phyloP scores from a whole-genome alignment of 2,888 invertebrate genomes.

The Poecilus cupreus region DNA sequence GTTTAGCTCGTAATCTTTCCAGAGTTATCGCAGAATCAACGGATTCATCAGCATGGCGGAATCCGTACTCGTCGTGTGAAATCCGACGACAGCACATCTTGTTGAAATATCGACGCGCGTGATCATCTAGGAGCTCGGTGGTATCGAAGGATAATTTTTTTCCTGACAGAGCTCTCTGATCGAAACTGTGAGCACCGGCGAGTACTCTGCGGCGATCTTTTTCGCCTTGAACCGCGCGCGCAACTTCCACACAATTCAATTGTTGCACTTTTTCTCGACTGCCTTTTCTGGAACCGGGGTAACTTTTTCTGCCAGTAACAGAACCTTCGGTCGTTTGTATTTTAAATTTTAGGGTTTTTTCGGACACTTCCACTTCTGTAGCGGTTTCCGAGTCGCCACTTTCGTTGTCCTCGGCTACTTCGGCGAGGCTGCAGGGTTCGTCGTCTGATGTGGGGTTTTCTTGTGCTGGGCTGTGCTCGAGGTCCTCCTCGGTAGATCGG shows the following conservation, averaged over 20 bases:
- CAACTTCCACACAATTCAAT: constrained; percentile 72
- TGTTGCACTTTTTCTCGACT: constrained; percentile 77
- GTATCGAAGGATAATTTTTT: constrained; percentile 71
- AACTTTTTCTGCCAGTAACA: constrained; percentile 77
- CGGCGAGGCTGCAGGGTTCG: constrained; percentile 72
- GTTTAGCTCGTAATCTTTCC: constrained; percentile 45
- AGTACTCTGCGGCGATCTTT: constrained; percentile 70
- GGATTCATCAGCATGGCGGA: constrained; percentile 70
- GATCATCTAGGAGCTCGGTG: constrained; percentile 71
- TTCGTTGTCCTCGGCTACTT: constrained; percentile 76
- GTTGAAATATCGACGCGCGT: constrained; percentile 63
- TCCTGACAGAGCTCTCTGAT: constrained; percentile 64
- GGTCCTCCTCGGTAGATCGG: constrained; percentile 74
- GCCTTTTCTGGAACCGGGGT: constrained; percentile 82
- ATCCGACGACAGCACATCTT: constrained; percentile 35
- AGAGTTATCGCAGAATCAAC: constrained; percentile 69
- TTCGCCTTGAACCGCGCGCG: constrained; percentile 73
- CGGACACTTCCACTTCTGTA: constrained; percentile 84
- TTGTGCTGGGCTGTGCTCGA: constrained; percentile 71
- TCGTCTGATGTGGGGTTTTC: constrained; percentile 66
- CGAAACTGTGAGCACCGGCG: constrained; percentile 70
- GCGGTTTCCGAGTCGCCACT: constrained; percentile 81
- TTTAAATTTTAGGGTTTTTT: constrained; percentile 84
- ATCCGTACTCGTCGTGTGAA: constrained; percentile 60
- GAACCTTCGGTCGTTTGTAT: constrained; percentile 83